A percentile compares a stretch with the other conserved stretches of the same genome.
Conservation (phyloP, 2,797 vertebrate species). For the Notoglanidium macrostoma region DNA sequence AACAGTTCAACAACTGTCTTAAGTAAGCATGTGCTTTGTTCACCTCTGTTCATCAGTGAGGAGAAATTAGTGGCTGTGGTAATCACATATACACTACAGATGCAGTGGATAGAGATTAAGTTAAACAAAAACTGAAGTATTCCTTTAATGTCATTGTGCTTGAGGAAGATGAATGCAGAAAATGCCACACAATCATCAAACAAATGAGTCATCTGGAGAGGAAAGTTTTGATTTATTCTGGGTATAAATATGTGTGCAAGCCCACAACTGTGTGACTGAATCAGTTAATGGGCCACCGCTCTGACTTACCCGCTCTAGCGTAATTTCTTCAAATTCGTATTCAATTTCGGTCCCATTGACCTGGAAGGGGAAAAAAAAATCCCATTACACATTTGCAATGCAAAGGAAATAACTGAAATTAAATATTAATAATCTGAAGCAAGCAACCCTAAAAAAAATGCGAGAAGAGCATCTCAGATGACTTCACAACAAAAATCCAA, state of each 20-base stretch:
- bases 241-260: not conserved
- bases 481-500: not conserved
- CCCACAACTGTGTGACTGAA: not conserved
- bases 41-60: not conserved
- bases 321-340: slow-evolving; percentile 99
- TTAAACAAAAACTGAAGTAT: not conserved
- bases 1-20: not conserved
- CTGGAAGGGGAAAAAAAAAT: slow-evolving; percentile 68
- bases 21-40: not conserved
- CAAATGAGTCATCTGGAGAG: not conserved
- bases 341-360: slow-evolving; percentile 97
- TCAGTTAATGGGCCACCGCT: not conserved
- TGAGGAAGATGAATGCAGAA: slow-evolving; percentile 17
- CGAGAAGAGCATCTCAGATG: not conserved
- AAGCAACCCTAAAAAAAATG: slow-evolving; percentile 3
- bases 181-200: slow-evolving; percentile 21
- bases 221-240: slow-evolving; percentile 6
- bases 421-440: slow-evolving; percentile 12
- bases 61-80: not conserved
- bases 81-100: not conserved
- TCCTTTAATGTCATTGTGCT: not conserved
- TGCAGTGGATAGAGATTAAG: not conserved
- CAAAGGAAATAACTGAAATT: slow-evolving; percentile 32
- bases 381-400: slow-evolving; percentile 42
- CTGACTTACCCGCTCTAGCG: slow-evolving; percentile 90